Evolutionary conservation across 2,888 invertebrate genomes (phyloP).

Genomic region (Ormyrus thymus): DNA sequence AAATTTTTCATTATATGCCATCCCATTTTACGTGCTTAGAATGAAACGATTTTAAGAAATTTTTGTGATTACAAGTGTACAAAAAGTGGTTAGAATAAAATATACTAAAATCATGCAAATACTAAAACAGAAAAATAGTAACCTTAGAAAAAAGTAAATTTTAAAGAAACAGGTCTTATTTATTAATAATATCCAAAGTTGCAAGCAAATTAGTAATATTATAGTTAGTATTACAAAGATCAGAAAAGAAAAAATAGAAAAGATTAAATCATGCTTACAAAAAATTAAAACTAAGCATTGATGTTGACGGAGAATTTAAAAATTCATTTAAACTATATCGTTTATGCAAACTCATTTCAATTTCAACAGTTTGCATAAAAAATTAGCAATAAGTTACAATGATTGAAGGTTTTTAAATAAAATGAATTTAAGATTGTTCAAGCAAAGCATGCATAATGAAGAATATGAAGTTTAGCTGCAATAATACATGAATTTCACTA

Average conservation of each 20-base stretch:
- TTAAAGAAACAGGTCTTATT: background rate
- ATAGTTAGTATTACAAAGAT: slow-evolving; percentile 4
- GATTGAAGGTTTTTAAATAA: slow-evolving; percentile 29
- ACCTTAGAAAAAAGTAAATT: background rate
- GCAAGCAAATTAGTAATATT: background rate
- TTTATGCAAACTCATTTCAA: slow-evolving; percentile 6
- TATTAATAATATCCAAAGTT: background rate
- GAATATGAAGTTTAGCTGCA: slow-evolving; percentile 9
- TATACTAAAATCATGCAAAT: slow-evolving; percentile 38
- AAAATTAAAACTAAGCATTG: slow-evolving; percentile 59
- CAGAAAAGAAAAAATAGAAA: background rate
- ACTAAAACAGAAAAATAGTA: slow-evolving; percentile 1
- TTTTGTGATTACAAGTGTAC: slow-evolving; percentile 43
- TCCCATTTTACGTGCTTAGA: slow-evolving; percentile 43
- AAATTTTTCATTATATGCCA: slow-evolving; percentile 36
- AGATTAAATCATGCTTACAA: background rate
- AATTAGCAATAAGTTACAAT: slow-evolving; percentile 36
- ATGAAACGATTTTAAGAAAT: slow-evolving; percentile 22
- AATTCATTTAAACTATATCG: slow-evolving; percentile 17
- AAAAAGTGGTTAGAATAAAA: background rate
- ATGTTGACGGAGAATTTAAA: slow-evolving; percentile 63
- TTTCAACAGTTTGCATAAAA: slow-evolving; percentile 26
- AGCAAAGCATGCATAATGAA: slow-evolving; percentile 54
- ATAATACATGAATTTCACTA: background rate
- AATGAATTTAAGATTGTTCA: slow-evolving; percentile 32